Evolutionary conservation across 2,113 vertebrate genomes (phyloP).

Genomic region (Sus scrofa): T2T-Sscrofa CM000826.6:83359001-83359500

Average conservation of each 20-base stretch:
- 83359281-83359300: not conserved
- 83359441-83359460: slow-evolving; percentile 59
- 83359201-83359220: too few species aligned
- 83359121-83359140: too few species aligned
- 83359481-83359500: slow-evolving; percentile 20
- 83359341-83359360: slow-evolving; percentile 28
- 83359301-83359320: slow-evolving; percentile 9
- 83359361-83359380: slow-evolving; percentile 36
- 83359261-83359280: too few species aligned
- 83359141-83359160: too few species aligned
- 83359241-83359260: too few species aligned
- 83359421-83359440: slow-evolving; percentile 22
- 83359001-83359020: not conserved
- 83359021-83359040: not conserved
- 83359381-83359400: not conserved
- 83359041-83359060: too few species aligned
- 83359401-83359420: slow-evolving; percentile 27
- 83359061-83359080: too few species aligned
- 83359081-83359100: too few species aligned
- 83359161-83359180: too few species aligned
- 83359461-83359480: not conserved
- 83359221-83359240: too few species aligned
- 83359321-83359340: slow-evolving; percentile 35
- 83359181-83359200: too few species aligned
- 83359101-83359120: too few species aligned